A percentile compares a stretch with the other conserved stretches of the same genome.
Evolutionary conservation across 2,797 vertebrate genomes (phyloP).

Genomic region (Stomatorhinus walkeri): DNA sequence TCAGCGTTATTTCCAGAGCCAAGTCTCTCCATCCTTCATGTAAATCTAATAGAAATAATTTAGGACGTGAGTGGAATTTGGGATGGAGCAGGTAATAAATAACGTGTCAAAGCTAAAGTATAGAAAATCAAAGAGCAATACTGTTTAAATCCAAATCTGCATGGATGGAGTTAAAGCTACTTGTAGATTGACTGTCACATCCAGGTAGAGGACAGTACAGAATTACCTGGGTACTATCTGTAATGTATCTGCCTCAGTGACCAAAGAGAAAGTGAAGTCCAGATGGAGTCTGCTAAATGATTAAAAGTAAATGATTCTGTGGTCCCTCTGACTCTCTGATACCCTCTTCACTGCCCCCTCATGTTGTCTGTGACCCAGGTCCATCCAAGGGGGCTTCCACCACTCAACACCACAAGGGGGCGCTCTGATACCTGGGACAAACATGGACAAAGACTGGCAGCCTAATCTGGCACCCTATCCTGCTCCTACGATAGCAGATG

Average conservation of each 20-base stretch:
- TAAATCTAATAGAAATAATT: constrained; percentile 14
- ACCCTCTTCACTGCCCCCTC: background rate
- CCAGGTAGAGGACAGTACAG: background rate
- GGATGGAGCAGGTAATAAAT: background rate
- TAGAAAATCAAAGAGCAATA: background rate
- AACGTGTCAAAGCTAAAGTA: constrained; percentile 3
- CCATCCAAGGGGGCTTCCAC: background rate
- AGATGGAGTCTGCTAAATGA: background rate
- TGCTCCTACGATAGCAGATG: background rate
- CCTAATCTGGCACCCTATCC: background rate
- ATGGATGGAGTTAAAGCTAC: background rate
- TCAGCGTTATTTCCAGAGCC: constrained; percentile 31
- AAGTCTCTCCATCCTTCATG: constrained; percentile 3
- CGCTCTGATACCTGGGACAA: background rate
- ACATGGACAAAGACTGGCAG: background rate
- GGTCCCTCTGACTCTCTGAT: background rate
- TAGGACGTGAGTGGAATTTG: constrained; percentile 10
- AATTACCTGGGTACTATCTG: background rate
- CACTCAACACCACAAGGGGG: background rate
- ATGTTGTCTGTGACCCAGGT: background rate
- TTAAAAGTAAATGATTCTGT: background rate
- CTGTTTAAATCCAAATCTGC: background rate
- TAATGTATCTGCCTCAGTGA: background rate
- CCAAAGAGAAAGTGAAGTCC: background rate
- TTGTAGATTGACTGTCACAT: background rate